Base-by-base conservation (phyloP, 2,797 vertebrate genomes). In the Poeciliopsis paucimaculata region DNA sequence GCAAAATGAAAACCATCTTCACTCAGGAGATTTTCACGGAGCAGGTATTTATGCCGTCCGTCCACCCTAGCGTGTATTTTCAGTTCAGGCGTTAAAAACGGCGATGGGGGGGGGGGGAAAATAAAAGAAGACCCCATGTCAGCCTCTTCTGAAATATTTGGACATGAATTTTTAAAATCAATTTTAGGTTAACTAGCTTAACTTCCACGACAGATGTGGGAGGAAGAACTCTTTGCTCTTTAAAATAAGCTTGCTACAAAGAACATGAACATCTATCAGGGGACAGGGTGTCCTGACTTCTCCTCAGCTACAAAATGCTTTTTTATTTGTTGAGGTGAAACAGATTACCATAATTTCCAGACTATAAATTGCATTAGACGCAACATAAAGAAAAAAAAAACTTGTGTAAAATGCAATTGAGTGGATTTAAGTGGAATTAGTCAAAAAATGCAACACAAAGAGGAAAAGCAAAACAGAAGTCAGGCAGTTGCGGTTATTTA, bases 1-100 rank as follows among this genome's bases (percentile, higher is more conserved):
- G 98, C 94, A 99, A 99, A 85, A 99, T 99, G 98, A 99, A 99
- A 95, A 99, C 98, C 11, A 98, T 99, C 92, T 99, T 99, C 92
- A 99, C 98, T 5, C 98, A 99, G 82, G 98, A 99, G 90, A 99
- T 99, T 92, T 99, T 99, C 93, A 99, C 98, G 15, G 98, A 99
- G 77, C 98, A 99, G 98, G 98, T 99, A 94, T 53, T 79, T 86
- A 23, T 53, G 31, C 34, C 45, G 2, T 64, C 46, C 55, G 16
- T 16, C 15, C 4, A 9, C 60, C 4, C n/a, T 18, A 9, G 0
- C 9, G 81, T 11, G 53, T 4, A 55, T 77, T 76, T 77, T 53
- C n/a, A 75, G 1, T 28, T 34, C 18, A 74, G 3, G 70, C 5
- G 53, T 72, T 16, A 71, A 31, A 6, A 26, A 4, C 1, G 16